Evolutionary conservation across 2,797 vertebrate species (phyloP).

Genomic region (Parotocinclus haroldoi): DNA sequence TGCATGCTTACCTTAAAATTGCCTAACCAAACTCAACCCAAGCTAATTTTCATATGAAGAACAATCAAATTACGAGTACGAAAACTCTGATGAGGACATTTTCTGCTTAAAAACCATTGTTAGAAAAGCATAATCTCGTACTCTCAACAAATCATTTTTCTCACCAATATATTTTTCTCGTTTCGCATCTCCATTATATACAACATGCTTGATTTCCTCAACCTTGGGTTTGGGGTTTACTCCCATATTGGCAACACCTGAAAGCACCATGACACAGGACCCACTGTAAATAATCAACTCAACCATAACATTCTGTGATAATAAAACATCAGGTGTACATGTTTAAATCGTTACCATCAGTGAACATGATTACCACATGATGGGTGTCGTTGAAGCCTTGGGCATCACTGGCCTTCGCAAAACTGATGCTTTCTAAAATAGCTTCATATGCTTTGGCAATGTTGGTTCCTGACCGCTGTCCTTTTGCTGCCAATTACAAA

Average conservation of each 20-base stretch:
- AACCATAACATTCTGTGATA: not conserved
- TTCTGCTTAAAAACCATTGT: too few species aligned
- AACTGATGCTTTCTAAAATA: conserved; percentile 12
- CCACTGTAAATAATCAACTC: not conserved
- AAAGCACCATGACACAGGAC: not conserved
- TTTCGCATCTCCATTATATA: conserved; percentile 45
- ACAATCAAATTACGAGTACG: too few species aligned
- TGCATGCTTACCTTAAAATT: too few species aligned
- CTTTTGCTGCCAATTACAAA: conserved; percentile 23
- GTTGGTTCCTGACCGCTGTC: conserved; percentile 37
- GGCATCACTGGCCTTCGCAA: not conserved
- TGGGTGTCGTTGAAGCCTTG: conserved; percentile 16
- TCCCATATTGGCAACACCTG: conserved; percentile 64
- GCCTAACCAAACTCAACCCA: too few species aligned
- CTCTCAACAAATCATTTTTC: not conserved
- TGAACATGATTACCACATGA: conserved; percentile 50
- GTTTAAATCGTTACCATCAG: conserved; percentile 40
- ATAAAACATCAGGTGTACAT: not conserved
- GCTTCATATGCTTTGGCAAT: conserved; percentile 10
- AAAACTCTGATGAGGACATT: too few species aligned
- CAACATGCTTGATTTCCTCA: conserved; percentile 46
- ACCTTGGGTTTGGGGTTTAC: conserved; percentile 53
- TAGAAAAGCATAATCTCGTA: not conserved
- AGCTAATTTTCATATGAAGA: too few species aligned
- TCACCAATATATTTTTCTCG: conserved; percentile 62